phyloP scores from a whole-genome alignment of 1,140 invertebrate genomes.

The Phymastichus coffea region DNA sequence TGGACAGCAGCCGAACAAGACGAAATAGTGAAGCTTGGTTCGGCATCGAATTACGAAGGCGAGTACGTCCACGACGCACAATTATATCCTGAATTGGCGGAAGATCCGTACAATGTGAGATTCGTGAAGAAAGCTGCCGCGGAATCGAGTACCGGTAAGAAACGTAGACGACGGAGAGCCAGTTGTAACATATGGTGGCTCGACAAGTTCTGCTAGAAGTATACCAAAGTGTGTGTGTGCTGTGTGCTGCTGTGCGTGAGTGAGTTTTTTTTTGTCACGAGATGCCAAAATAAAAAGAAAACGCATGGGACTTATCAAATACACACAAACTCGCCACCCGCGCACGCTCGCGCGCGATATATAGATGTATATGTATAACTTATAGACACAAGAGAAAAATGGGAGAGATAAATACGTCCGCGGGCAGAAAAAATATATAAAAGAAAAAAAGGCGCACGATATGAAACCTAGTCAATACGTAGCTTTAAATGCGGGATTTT shows the following conservation, averaged over 20 bases:
- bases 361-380: no score
- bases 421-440: neutral
- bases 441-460: constrained; percentile 26
- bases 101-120: constrained; percentile 92
- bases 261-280: no score
- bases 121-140: constrained; percentile 72
- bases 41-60: constrained; percentile 81
- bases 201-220: constrained; percentile 58
- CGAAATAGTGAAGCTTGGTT: constrained; percentile 81
- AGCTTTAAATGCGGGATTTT: constrained; percentile 54
- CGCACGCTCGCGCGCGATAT: no score
- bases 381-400: neutral
- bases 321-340: neutral
- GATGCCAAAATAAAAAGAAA: constrained; percentile 66
- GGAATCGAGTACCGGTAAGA: constrained; percentile 63
- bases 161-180: constrained; percentile 63
- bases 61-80: constrained; percentile 89
- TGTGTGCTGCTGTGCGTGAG: no score
- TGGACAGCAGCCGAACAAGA: constrained; percentile 81
- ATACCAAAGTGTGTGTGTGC: constrained; percentile 69
- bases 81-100: constrained; percentile 86
- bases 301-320: no score
- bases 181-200: constrained; percentile 57
- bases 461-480: constrained; percentile 58
- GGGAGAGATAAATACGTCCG: constrained; percentile 1